Evolutionary conservation across 2,797 vertebrate species (phyloP).

Genomic region (Scyliorhinus canicula): DNA sequence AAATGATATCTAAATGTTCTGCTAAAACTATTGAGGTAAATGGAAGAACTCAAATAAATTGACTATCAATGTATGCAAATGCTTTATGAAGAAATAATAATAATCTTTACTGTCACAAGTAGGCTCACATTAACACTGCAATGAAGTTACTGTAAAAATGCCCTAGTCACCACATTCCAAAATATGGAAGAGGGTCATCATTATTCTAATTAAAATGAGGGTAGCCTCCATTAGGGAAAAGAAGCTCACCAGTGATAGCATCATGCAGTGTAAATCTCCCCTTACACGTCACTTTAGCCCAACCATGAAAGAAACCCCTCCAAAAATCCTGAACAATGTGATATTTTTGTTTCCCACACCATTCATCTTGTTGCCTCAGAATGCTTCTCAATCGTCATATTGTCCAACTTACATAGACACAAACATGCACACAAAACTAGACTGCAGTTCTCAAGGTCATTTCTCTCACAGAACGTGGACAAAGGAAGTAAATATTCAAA

Average conservation of each 20-base stretch:
- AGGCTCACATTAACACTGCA: too few species aligned
- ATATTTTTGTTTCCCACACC: not conserved
- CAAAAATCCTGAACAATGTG: not conserved
- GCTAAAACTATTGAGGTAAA: not conserved
- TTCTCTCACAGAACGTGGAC: not conserved
- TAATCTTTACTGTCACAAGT: too few species aligned
- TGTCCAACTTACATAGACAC: not conserved
- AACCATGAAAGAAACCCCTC: not conserved
- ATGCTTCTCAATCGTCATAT: not conserved
- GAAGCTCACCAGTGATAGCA: not conserved
- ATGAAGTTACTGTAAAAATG: too few species aligned
- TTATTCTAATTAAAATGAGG: not conserved
- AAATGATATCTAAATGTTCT: not conserved
- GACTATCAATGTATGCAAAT: not conserved
- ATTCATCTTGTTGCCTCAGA: not conserved
- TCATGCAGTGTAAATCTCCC: not conserved
- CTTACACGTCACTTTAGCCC: not conserved
- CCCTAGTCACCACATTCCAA: too few species aligned
- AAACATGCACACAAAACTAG: not conserved
- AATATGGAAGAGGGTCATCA: not conserved
- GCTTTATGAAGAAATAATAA: not conserved
- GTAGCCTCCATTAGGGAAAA: not conserved
- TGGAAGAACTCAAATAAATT: not conserved
- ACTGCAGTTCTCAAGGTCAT: not conserved
- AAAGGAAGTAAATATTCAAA: not conserved